Base-by-base conservation (phyloP, 2,888 invertebrate genomes). In the Plebejus anna region DNA sequence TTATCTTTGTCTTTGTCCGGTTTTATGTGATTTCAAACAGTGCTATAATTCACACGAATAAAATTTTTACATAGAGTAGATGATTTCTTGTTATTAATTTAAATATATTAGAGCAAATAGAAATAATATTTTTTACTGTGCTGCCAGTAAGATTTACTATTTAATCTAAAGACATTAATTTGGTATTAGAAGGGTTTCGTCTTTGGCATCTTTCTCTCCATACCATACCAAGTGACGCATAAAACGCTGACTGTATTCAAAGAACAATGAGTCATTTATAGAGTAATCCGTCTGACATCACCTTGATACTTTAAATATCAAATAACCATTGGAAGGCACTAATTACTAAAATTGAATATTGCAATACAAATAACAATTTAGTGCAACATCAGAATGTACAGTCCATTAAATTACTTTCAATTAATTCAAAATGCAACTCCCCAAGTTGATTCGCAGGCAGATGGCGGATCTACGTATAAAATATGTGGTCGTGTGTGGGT, bases 1-100 rank as follows among this genome's bases (percentile, higher is more conserved):
- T 66, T 66, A 66, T 66, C 32, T 66, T 66, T 66, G 11, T 66
- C 28, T 75, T 73, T 22, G 66, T 16, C 66, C 32, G 66, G 66
- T 32, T 66, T 66, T 32, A 66, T 66, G 22, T 36, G 32, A 32
- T 36, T 36, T 32, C 66, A 16, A 66, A 36, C 32, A 16, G 13
- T 13, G 36, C 36, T 32, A 32, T 32, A 32, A 36, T 1, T 32
- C 13, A 32, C 66, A 32, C 32, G 66, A 47, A 9, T 47, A 47
- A 9, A 1, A 1, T 42, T 55, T 55, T 55, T 16, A 55, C 4
- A 3, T 13, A 11, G 11, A 11, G 51, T 51, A 51, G 13, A 13
- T 11, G 0, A 13, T 51, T 51, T 51, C 13, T 13, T 13, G 51
- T 11, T 51, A 13, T 51, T 51, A 9, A 42, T 42, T 9, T 9